A percentile compares a stretch with the other conserved stretches of the same genome.
phyloP scores from a whole-genome alignment of 2,797 vertebrate genomes.

The Remorina albescens region DNA sequence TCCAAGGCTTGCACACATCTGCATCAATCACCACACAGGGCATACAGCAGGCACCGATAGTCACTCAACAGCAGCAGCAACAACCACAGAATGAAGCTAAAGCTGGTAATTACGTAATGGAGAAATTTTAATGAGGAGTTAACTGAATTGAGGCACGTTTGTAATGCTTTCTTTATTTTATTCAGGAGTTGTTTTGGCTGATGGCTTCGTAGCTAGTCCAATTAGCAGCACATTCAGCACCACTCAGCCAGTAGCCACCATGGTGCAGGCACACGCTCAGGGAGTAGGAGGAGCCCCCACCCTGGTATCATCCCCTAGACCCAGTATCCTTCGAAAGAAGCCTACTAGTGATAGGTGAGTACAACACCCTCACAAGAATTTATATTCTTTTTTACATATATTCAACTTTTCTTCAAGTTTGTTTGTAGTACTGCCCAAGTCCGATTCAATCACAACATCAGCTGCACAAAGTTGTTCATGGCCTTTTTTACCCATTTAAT shows the following conservation, averaged over 20 bases:
- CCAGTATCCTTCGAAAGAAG: slow-evolving; percentile 98
- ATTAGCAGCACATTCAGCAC: slow-evolving; percentile 92
- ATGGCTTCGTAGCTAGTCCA: slow-evolving; percentile 94
- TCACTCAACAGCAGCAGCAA: slow-evolving; percentile 87
- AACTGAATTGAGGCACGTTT: not conserved
- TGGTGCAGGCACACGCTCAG: slow-evolving; percentile 94
- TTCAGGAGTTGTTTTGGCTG: slow-evolving; percentile 92
- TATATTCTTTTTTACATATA: not conserved
- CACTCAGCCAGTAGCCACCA: slow-evolving; percentile 91
- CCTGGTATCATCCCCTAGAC: slow-evolving; percentile 94
- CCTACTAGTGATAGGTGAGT: slow-evolving; percentile 93
- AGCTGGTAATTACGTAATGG: slow-evolving; percentile 82
- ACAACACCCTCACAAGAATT: not conserved
- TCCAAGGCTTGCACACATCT: slow-evolving; percentile 92
- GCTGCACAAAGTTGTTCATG: not conserved
- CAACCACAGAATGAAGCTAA: slow-evolving; percentile 90
- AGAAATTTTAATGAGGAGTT: not conserved
- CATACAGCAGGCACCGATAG: slow-evolving; percentile 89
- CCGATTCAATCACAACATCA: not conserved
- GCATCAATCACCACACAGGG: slow-evolving; percentile 90
- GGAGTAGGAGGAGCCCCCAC: slow-evolving; percentile 89
- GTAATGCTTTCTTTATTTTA: slow-evolving; percentile 19
- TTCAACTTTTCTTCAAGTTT: not conserved
- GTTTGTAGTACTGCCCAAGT: not conserved
- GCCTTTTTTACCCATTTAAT: not conserved